phyloP scores from a whole-genome alignment of 1,140 invertebrate genomes.

The Drosophila sucinea region DNA sequence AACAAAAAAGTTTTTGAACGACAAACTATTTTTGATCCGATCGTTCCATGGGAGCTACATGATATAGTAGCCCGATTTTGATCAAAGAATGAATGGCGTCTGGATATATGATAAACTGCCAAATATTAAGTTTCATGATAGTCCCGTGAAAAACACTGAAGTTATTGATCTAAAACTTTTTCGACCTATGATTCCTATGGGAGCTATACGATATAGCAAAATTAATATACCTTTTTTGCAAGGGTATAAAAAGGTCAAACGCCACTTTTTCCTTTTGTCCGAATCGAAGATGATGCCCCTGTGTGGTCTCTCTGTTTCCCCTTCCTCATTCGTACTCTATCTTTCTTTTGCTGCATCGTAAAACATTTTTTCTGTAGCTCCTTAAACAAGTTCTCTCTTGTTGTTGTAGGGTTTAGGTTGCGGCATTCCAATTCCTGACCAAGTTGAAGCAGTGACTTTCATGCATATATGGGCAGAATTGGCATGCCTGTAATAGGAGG shows the following conservation, averaged over 20 bases:
- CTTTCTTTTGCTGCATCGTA: background rate
- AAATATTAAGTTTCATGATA: no score
- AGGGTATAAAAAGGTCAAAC: constrained; percentile 39
- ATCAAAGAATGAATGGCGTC: no score
- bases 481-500: constrained; percentile 33
- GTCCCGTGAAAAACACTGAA: no score
- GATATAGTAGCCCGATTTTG: no score
- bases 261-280: constrained; percentile 41
- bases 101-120: no score
- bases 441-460: constrained; percentile 52
- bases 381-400: constrained; percentile 50
- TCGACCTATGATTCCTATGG: no score
- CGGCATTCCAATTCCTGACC: constrained; percentile 46
- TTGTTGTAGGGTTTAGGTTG: constrained; percentile 24
- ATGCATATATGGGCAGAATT: constrained; percentile 28
- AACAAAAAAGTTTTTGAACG: no score
- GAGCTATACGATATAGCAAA: no score
- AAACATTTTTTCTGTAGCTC: constrained; percentile 60
- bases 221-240: no score
- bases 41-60: no score
- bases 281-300: constrained; percentile 6
- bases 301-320: constrained; percentile 11
- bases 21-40: no score
- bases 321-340: background rate
- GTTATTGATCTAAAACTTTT: no score